Evolutionary conservation across 2,888 invertebrate species (phyloP).

Genomic region (Phortica okadai): DNA sequence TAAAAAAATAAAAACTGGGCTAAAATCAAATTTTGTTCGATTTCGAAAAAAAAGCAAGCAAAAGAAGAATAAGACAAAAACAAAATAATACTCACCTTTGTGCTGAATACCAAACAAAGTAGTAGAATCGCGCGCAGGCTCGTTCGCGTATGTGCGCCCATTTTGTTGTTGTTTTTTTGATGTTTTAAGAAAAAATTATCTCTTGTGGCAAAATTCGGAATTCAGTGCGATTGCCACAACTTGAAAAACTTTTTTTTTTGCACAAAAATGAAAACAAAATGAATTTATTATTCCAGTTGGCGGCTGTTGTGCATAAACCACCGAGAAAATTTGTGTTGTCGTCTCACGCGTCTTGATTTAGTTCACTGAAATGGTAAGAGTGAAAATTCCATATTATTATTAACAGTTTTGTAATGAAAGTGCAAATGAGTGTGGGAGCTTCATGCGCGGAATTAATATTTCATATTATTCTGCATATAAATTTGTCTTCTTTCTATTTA

Average conservation of each 20-base stretch:
- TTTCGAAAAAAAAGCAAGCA: neutral
- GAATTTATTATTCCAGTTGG: constrained; percentile 20
- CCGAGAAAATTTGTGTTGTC: constrained; percentile 34
- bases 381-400: too few relatives aligned
- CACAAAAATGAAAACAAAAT: neutral
- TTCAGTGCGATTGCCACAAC: constrained; percentile 2
- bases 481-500: too few relatives aligned
- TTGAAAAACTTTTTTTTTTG: neutral
- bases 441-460: too few relatives aligned
- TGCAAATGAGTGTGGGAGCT: too few relatives aligned
- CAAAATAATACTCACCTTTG: constrained; percentile 71
- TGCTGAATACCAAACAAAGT: constrained; percentile 72
- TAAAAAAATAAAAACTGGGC: neutral
- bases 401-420: too few relatives aligned
- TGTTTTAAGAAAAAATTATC: neutral
- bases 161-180: constrained; percentile 53
- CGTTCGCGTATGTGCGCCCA: constrained; percentile 75
- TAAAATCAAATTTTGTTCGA: neutral
- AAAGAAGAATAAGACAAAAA: neutral
- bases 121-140: constrained; percentile 73
- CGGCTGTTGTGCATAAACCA: constrained; percentile 23
- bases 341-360: constrained; percentile 54
- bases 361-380: constrained; percentile 29
- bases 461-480: too few relatives aligned
- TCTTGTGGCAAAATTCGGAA: constrained; percentile 41